Base-by-base conservation (phyloP, 2,797 vertebrate species). In the Diglossa cyanea region DNA sequence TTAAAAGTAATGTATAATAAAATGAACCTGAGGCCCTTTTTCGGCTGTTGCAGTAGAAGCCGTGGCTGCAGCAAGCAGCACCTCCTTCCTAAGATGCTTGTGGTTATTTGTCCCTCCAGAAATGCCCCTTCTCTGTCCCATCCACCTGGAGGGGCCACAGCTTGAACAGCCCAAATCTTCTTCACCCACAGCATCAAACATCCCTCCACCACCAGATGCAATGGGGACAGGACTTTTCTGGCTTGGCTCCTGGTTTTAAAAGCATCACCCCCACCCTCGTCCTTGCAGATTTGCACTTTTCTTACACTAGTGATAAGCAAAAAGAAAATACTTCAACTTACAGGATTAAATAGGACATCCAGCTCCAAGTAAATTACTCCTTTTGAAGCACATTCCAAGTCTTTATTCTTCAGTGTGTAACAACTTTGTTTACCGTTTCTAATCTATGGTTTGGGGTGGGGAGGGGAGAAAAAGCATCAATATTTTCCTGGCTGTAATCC, bases 311-410 rank as follows among this genome's bases (percentile, higher is more conserved):
- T 1, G 53, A 93, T 48, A 62, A 76, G 45, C 39, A 86, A 81
- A 89, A 35, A 50, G 31, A 39, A 74, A 86, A 63, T 45, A 44
- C 24, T 53, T 88, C 31, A 48, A 96, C 98, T 99, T 98, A 99
- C 99, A 87, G 98, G 98, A 97, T 99, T 99, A 96, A 98, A 99
- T 51, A 99, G 97, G 55, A 99, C 96, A 20, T 99, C 99, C 96
- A 99, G 93, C 91, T 98, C 98, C 97, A 99, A 97, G 75, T 99
- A 98, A 97, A 99, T 98, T 50, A 97, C 98, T 97, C 99, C 99
- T 98, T 99, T 99, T 60, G 98, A 98, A 42, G 95, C 91, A 88
- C 95, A 95, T 68, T 97, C 98, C 97, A 99, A 97, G 94, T 99
- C 97, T 97, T 99, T 99, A 97, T 99, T 99, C 97, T 99, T 99